phyloP scores from a whole-genome alignment of 2,113 vertebrate genomes.

The Sus scrofa region T2T-Sscrofa CM000814.6:113354001-113354500 shows the following conservation, averaged over 20 bases:
- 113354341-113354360: neutral
- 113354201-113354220: slow-evolving; percentile 55
- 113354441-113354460: neutral
- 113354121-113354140: slow-evolving; percentile 14
- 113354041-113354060: neutral
- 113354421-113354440: neutral
- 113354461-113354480: neutral
- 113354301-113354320: neutral
- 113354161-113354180: slow-evolving; percentile 49
- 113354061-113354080: neutral
- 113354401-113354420: neutral
- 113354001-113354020: neutral
- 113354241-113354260: neutral
- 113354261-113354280: neutral
- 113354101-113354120: slow-evolving; percentile 10
- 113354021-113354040: neutral
- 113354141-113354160: neutral
- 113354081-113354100: slow-evolving; percentile 29
- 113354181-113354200: slow-evolving; percentile 35
- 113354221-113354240: neutral
- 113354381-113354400: neutral
- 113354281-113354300: neutral
- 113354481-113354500: neutral
- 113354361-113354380: neutral
- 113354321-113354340: neutral